phyloP scores from a whole-genome alignment of 1,140 invertebrate species.

The Anadara kagoshimensis region DNA sequence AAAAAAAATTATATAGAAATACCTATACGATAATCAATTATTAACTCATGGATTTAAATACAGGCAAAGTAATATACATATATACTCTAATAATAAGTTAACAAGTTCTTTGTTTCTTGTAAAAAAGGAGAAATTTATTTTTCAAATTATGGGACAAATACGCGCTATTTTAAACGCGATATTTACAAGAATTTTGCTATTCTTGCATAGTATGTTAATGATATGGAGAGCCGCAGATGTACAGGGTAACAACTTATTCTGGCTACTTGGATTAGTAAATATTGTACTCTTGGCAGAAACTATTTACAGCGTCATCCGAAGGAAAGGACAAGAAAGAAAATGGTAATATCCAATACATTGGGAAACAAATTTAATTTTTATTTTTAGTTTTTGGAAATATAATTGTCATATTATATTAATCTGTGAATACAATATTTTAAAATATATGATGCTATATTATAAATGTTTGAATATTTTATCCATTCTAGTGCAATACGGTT shows the following conservation, averaged over 20 bases:
- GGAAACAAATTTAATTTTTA: not conserved
- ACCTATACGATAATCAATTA: no score
- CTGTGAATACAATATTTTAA: not conserved
- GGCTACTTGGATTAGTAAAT: slow-evolving; percentile 21
- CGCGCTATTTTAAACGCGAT: slow-evolving; percentile 9
- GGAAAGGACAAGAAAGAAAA: slow-evolving; percentile 40
- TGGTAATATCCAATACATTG: slow-evolving; percentile 23
- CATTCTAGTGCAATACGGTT: no score
- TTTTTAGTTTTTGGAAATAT: not conserved
- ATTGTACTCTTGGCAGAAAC: slow-evolving; percentile 31
- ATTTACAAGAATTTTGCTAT: slow-evolving; percentile 7
- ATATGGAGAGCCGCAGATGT: slow-evolving; percentile 21
- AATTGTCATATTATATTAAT: not conserved
- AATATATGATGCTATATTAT: not conserved
- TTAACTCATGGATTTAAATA: no score
- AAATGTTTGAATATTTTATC: no score
- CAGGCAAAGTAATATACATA: no score
- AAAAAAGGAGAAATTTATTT: no score
- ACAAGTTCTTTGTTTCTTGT: no score
- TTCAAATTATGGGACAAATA: not conserved
- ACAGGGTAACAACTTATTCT: not conserved
- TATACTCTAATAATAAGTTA: no score
- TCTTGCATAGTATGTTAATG: slow-evolving; percentile 13
- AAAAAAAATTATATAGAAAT: no score
- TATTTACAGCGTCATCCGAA: slow-evolving; percentile 17